phyloP scores from a whole-genome alignment of 2,113 vertebrate genomes.

The Chunga burmeisteri region DNA sequence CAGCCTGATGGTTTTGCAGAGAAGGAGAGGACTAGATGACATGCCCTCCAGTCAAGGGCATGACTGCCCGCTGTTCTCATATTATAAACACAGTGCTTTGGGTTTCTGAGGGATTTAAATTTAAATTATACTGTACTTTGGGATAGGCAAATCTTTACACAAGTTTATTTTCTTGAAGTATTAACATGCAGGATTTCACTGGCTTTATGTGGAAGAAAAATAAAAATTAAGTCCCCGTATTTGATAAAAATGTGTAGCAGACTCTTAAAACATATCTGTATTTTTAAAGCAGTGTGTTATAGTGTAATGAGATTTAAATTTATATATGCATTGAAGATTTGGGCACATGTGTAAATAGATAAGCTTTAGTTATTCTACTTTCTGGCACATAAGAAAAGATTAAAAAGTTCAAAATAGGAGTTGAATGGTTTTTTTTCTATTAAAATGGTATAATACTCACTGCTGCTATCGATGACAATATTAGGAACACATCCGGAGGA shows the following conservation, averaged over 20 bases:
- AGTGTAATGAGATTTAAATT: conserved; percentile 69
- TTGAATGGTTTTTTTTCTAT: neutral
- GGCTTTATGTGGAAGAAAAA: conserved; percentile 55
- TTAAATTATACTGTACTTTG: conserved; percentile 74
- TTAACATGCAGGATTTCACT: conserved; percentile 63
- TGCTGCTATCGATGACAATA: neutral
- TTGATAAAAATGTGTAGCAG: conserved; percentile 64
- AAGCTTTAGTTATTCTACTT: conserved; percentile 53
- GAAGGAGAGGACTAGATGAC: conserved; percentile 75
- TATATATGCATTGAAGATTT: conserved; percentile 58
- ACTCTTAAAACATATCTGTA: conserved; percentile 50
- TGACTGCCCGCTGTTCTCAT: conserved; percentile 76
- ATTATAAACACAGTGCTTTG: conserved; percentile 75
- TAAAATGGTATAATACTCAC: neutral
- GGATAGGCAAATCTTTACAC: conserved; percentile 70
- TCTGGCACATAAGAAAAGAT: conserved; percentile 21
- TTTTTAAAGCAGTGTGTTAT: conserved; percentile 59
- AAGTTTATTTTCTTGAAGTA: conserved; percentile 71
- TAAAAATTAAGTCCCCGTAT: conserved; percentile 54
- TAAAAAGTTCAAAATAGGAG: conserved; percentile 49
- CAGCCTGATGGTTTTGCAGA: conserved; percentile 78
- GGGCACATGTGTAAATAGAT: conserved; percentile 44
- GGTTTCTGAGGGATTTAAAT: conserved; percentile 74
- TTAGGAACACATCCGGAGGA: neutral
- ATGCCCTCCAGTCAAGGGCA: conserved; percentile 86